These are phyloP conservation scores for Holcopasites calliopsidis DNA, from an alignment of 1,140 invertebrate genomes.

Conservation along the genomic window DNA sequence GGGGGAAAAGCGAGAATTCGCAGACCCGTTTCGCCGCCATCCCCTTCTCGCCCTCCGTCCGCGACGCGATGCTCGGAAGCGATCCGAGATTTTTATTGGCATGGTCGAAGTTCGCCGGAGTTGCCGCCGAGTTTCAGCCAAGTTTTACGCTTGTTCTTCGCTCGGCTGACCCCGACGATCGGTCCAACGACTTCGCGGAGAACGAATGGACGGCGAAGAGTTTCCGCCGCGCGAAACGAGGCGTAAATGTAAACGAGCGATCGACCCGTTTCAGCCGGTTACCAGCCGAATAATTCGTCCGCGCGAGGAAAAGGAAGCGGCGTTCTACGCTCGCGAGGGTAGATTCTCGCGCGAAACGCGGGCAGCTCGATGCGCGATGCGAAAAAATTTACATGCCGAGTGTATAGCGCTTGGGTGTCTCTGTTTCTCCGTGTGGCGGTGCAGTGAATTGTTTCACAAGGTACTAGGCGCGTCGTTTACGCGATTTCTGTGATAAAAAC, in stretches of 20 bases:
- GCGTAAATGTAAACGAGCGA: constrained; percentile 53
- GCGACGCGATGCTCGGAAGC: constrained; percentile 6
- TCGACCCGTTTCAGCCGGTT: constrained; percentile 43
- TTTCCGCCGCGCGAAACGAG: constrained; percentile 47
- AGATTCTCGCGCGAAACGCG: not conserved
- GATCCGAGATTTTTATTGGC: constrained; percentile 46
- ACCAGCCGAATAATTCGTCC: constrained; percentile 39
- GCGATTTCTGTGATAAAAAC: not conserved
- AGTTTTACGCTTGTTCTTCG: constrained; percentile 41
- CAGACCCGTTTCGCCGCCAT: constrained; percentile 18
- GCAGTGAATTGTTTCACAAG: too few species aligned
- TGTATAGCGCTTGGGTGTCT: too few species aligned
- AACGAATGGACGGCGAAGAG: constrained; percentile 40
- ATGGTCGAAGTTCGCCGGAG: constrained; percentile 33
- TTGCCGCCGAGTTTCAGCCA: constrained; percentile 44
- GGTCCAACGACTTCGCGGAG: constrained; percentile 44
- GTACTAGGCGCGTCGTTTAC: too few species aligned
- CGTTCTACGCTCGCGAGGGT: not conserved
- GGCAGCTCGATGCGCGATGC: too few species aligned
- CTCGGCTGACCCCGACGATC: constrained; percentile 22
- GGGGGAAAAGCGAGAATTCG: not conserved
- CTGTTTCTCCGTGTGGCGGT: too few species aligned
- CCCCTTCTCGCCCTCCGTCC: too few species aligned
- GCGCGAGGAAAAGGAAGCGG: not conserved
- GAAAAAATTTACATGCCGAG: too few species aligned